Evolutionary conservation across 1,140 invertebrate species (phyloP).

Genomic region (Dryas iulia): DNA sequence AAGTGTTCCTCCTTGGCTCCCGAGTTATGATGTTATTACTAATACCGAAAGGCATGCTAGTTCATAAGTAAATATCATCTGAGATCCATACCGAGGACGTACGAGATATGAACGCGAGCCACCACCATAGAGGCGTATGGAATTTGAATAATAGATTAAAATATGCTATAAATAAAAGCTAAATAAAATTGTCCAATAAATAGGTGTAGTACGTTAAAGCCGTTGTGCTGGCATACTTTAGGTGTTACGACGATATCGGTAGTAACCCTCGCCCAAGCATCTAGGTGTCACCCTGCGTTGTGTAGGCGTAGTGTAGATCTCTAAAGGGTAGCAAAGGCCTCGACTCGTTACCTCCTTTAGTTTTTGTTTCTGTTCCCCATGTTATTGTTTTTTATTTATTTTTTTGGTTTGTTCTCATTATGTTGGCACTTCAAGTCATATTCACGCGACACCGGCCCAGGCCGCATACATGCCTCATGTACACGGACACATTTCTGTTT

Average conservation of each 20-base stretch:
- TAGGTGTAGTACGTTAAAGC: conserved; percentile 40
- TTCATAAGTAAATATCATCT: conserved; percentile 49
- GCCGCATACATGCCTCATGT: conserved; percentile 60
- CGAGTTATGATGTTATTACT: conserved; percentile 47
- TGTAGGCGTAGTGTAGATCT: conserved; percentile 58
- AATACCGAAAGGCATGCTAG: conserved; percentile 66
- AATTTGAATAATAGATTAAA: conserved; percentile 47
- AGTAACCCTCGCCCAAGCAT: conserved; percentile 50
- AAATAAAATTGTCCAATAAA: conserved; percentile 20
- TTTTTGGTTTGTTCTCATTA: conserved; percentile 53
- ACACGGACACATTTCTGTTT: conserved; percentile 61
- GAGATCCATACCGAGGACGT: conserved; percentile 39
- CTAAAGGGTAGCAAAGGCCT: conserved; percentile 64
- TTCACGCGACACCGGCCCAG: conserved; percentile 66
- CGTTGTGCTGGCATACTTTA: conserved; percentile 20
- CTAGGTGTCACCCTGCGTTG: conserved; percentile 60
- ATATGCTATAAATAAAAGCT: conserved; percentile 30
- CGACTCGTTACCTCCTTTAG: conserved; percentile 49
- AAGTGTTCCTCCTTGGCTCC: conserved; percentile 67
- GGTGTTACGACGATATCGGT: conserved; percentile 31
- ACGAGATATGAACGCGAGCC: conserved; percentile 52
- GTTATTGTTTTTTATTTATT: too few species aligned
- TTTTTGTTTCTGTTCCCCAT: conserved; percentile 44
- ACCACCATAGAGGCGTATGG: conserved; percentile 59
- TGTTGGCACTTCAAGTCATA: conserved; percentile 69